These are phyloP conservation scores for Tokudaia tokunoshimensis DNA, from an alignment of 2,797 vertebrate species.

Conservation along the genomic window DNA sequence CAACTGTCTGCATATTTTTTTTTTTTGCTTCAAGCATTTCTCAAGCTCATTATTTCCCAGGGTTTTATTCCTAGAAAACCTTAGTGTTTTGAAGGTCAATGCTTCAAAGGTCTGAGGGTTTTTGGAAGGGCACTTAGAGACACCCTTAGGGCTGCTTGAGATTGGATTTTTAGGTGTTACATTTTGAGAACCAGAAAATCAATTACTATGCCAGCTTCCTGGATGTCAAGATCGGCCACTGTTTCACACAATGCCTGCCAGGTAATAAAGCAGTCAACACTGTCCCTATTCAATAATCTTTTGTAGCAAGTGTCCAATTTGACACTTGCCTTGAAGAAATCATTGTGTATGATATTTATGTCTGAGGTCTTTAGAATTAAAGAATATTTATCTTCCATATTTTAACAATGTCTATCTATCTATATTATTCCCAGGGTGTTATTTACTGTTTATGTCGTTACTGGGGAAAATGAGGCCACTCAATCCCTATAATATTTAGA, in stretches of 20 bases:
- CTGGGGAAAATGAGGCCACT: neutral
- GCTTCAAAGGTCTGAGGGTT: constrained; percentile 57
- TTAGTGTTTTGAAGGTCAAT: constrained; percentile 76
- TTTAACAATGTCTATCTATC: constrained; percentile 53
- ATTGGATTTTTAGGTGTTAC: constrained; percentile 76
- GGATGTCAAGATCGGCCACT: constrained; percentile 62
- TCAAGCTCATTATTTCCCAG: constrained; percentile 1
- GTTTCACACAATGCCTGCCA: constrained; percentile 60
- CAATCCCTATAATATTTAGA: constrained; percentile 21
- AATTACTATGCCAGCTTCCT: constrained; percentile 75
- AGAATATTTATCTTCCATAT: constrained; percentile 47
- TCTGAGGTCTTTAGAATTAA: constrained; percentile 58
- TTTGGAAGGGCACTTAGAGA: constrained; percentile 69
- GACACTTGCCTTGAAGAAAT: constrained; percentile 70
- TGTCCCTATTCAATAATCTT: constrained; percentile 65
- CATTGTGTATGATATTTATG: constrained; percentile 22
- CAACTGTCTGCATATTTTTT: neutral
- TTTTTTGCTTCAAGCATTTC: constrained; percentile 39
- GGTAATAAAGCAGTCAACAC: constrained; percentile 71
- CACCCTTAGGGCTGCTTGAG: constrained; percentile 73
- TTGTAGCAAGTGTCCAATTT: constrained; percentile 66
- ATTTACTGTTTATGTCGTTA: constrained; percentile 47
- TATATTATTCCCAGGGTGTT: constrained; percentile 29
- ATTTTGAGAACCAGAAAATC: constrained; percentile 72
- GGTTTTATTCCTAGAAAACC: constrained; percentile 51